Evolutionary conservation across 64 coral and sea anemone genomes (phyloP), one percentile per base, ranked within the genome.

Genomic region (Montipora cactus): DNA sequence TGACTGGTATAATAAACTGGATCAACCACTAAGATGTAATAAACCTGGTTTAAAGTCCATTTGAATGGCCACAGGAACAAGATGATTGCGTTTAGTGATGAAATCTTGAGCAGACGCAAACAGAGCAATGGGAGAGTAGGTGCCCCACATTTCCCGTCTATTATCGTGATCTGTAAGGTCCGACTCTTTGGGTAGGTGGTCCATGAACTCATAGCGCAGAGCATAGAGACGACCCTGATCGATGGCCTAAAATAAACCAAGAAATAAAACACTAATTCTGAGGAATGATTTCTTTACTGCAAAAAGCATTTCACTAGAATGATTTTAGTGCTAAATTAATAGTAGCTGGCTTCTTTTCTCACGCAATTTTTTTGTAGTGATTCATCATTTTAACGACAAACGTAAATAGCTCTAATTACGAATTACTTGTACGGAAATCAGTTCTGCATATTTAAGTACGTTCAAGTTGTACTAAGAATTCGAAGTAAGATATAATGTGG

Each of bases 91-190:
- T 59, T 81, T 57, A 13, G 68, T 67, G 14, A 75, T 8, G 18
- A 69, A 47, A 44, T 49, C 37, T 15, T 5, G 51, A 4, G 20
- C 66, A 28, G 93, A 95, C 46, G 77, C 81, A 90, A 95, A 95
- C 51, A 95, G 15, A 21, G 93, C 93, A 22, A 95, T 95, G 49
- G 93, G 88, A 68, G 93, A 95, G 1, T 86, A 76, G 61, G 76
- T 91, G 25, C 67, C 4, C 88, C 74, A 79, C 22, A 95, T 90
- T 44, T 67, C 79, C 64, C 93, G 48, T 45, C 48, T 28, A 23
- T 81, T 59, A 52, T 91, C 88, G 4, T 13, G 44, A 15, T 87
- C 81, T 4, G 88, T 91, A 5, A 87, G 28, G 61, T 95, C 93
- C 6, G 47, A 19, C 22, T 78, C 59, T 69, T 70, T 68, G 44